phyloP scores from a whole-genome alignment of 2,888 invertebrate species.

The Cryptophagus acutangulus region DNA sequence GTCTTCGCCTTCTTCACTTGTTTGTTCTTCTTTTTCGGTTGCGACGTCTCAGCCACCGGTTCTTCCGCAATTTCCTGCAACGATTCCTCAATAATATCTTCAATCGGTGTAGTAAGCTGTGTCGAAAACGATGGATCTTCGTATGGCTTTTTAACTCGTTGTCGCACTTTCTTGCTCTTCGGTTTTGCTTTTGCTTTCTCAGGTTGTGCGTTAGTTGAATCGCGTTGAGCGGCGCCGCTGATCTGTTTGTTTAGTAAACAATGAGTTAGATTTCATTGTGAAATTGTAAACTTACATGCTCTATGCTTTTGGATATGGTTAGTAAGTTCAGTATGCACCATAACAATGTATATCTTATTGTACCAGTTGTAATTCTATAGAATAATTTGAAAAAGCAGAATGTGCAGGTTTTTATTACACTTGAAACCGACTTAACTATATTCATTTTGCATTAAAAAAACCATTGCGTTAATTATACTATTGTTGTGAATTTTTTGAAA shows the following conservation, averaged over 20 bases:
- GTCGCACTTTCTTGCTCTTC: constrained; percentile 19
- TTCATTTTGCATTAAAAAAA: too few species aligned
- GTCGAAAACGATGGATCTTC: constrained; percentile 31
- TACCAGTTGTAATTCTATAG: too few species aligned
- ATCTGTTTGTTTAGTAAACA: too few species aligned
- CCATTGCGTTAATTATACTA: too few species aligned
- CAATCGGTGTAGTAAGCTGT: constrained; percentile 29
- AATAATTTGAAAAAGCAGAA: too few species aligned
- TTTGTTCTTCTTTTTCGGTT: constrained; percentile 19
- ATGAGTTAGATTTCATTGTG: constrained; percentile 8
- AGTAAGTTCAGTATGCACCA: constrained; percentile 28
- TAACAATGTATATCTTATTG: neutral
- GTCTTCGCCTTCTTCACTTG: constrained; percentile 9
- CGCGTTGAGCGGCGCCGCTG: constrained; percentile 15
- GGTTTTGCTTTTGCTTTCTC: constrained; percentile 5
- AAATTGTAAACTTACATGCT: constrained; percentile 29
- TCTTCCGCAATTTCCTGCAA: constrained; percentile 26
- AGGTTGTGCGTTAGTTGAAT: constrained; percentile 10
- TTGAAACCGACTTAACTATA: too few species aligned
- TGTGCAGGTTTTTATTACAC: too few species aligned
- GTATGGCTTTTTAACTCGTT: constrained; percentile 20
- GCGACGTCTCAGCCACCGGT: neutral
- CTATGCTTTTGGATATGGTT: constrained; percentile 27
- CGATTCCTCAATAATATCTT: constrained; percentile 33
- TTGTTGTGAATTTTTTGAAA: too few species aligned